Evolutionary conservation across 2,797 vertebrate genomes (phyloP), one percentile per base, ranked within the genome.

Genomic region (Neosilurus hyrtlii): DNA sequence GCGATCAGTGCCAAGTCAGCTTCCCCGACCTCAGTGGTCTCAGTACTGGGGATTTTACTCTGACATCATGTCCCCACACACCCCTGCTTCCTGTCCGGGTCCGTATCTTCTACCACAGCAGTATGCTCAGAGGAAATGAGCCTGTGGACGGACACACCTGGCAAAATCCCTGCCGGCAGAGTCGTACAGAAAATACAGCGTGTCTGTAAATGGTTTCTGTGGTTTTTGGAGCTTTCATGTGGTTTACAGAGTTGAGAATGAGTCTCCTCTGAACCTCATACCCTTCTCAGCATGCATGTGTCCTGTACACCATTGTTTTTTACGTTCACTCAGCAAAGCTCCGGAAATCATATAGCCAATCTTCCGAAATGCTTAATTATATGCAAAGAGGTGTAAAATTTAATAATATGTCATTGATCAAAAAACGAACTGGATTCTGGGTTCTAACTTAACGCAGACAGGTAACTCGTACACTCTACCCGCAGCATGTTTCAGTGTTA

Each of bases 81-180:
- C 71, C 52, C 65, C 12, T 30, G 62, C 73, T 86, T 83, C 84
- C 83, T 77, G 61, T 79, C 61, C 57, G 75, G 52, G 37, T 18
- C 24, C 43, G 76, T 84, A 78, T 80, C 82, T 84, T 88, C 80
- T 76, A 22, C 61, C 37, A 15, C 82, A 74, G 83, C 67, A 73
- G 18, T 77, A 30, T 52, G 35, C 16, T 52, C 8, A 15, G 51
- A 70, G 85, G 80, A 86, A 80, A 79, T 57, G 22, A 51, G 82
- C 75, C 18, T 73, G 56, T 26, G 63, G 75, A 82, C 80, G 80
- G 85, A 85, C 87, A 85, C 85, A 80, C 80, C 87, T 86, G 87
- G 57, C 76, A n/a, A 61, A 35, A 79, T 54, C 63, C 61, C 22
- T 18, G 15, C 35, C 37, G 24, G 67, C 61, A 66, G 26, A 24